A percentile compares a stretch with the other conserved stretches of the same genome.
Evolutionary conservation across 2,888 invertebrate species (phyloP).

Genomic region (Conomelus anceps): DNA sequence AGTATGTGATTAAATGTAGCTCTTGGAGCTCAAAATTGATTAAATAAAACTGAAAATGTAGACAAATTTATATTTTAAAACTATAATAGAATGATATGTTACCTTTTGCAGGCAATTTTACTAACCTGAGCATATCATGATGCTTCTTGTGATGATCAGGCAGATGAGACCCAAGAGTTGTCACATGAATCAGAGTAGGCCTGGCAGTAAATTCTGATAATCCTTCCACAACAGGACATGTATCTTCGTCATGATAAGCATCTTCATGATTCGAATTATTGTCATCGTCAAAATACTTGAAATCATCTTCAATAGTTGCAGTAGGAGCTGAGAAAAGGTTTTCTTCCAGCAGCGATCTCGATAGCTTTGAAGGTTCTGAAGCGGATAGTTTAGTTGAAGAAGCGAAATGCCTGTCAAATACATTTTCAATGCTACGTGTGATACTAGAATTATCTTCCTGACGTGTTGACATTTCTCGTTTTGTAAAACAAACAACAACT

Average conservation of each 20-base stretch:
- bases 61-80: too few relatives aligned
- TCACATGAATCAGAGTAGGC: constrained; percentile 17
- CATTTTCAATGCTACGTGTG: not conserved
- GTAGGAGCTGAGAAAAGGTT: constrained; percentile 13
- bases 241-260: not conserved
- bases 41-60: too few relatives aligned
- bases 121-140: not conserved
- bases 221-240: not conserved
- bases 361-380: not conserved
- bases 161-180: not conserved
- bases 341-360: not conserved
- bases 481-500: not conserved
- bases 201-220: not conserved
- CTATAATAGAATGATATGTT: too few relatives aligned
- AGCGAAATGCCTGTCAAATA: not conserved
- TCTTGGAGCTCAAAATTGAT: too few relatives aligned
- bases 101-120: not conserved
- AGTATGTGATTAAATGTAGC: too few relatives aligned
- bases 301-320: constrained; percentile 26
- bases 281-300: constrained; percentile 35
- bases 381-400: not conserved
- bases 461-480: not conserved
- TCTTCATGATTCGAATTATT: not conserved
- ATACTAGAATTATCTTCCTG: not conserved
- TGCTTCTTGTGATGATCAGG: not conserved